phyloP scores from a whole-genome alignment of 2,888 invertebrate species.

The Aelia acuminata region DNA sequence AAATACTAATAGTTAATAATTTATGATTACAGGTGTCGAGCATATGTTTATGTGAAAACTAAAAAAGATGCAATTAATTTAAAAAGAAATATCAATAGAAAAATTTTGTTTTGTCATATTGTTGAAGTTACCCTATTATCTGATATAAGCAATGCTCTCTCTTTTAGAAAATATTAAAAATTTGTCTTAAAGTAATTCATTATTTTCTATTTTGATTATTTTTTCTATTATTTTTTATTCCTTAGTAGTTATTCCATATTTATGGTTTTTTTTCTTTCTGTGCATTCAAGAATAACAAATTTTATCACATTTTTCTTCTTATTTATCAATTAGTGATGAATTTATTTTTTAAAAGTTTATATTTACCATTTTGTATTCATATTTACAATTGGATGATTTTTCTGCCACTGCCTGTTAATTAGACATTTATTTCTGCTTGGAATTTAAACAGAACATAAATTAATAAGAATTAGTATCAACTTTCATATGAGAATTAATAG shows the following conservation, averaged over 20 bases:
- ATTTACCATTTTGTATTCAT: neutral
- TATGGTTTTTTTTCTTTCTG: neutral
- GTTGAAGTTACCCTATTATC: conserved; percentile 10
- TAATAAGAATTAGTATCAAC: neutral
- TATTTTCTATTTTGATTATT: no score
- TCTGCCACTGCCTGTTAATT: neutral
- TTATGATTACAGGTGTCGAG: conserved; percentile 41
- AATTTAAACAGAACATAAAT: neutral
- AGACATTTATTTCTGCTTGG: neutral
- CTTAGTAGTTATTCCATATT: conserved; percentile 14
- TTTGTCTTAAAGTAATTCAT: neutral
- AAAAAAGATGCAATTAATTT: conserved; percentile 19
- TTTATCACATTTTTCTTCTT: neutral
- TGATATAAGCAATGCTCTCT: conserved; percentile 18
- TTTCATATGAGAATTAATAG: neutral
- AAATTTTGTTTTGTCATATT: conserved; percentile 46
- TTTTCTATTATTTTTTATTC: neutral
- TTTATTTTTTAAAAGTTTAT: neutral
- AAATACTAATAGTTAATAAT: neutral
- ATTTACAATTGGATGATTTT: neutral
- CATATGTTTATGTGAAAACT: conserved; percentile 46
- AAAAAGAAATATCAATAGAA: conserved; percentile 11
- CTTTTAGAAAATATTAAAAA: neutral
- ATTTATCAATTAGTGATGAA: neutral
- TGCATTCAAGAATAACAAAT: neutral